These are phyloP conservation scores for Pipa parva DNA, from an alignment of 2,113 vertebrate species.

Conservation along the genomic window DNA sequence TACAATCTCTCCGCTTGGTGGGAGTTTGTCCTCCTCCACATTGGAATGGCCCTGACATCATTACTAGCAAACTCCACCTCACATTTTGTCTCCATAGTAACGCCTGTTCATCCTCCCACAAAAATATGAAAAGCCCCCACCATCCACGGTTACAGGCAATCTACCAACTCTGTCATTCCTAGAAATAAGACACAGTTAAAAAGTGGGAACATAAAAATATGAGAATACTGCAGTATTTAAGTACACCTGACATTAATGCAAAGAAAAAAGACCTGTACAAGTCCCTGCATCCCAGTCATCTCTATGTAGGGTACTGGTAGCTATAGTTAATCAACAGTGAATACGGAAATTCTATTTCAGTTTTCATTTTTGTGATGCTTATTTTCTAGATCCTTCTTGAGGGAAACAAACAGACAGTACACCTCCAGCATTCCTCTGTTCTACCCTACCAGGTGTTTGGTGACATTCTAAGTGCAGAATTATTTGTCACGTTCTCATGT, in stretches of 20 bases:
- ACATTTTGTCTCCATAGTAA: conserved; percentile 73
- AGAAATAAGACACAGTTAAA: conserved; percentile 1
- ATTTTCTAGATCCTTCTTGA: too few relatives aligned
- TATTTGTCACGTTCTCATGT: background rate
- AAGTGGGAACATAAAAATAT: too few relatives aligned
- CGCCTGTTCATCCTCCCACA: conserved; percentile 23
- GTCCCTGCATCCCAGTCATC: too few relatives aligned
- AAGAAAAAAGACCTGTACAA: too few relatives aligned
- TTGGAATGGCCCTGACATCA: conserved; percentile 63
- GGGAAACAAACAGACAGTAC: background rate
- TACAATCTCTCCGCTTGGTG: conserved; percentile 39
- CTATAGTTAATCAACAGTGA: too few relatives aligned
- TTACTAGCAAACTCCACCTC: conserved; percentile 70
- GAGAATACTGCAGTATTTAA: too few relatives aligned
- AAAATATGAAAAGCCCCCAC: conserved; percentile 12
- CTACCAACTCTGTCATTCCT: conserved; percentile 24
- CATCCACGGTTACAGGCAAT: conserved; percentile 9
- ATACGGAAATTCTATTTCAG: too few relatives aligned
- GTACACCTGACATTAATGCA: too few relatives aligned
- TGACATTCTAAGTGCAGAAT: background rate
- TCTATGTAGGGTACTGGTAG: too few relatives aligned
- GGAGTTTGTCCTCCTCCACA: conserved; percentile 67
- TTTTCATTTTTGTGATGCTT: too few relatives aligned
- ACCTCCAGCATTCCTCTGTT: background rate
- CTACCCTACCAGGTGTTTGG: background rate